Evolutionary conservation across 2,113 vertebrate species (phyloP).

Genomic region (Acrocephalus kingi): DNA sequence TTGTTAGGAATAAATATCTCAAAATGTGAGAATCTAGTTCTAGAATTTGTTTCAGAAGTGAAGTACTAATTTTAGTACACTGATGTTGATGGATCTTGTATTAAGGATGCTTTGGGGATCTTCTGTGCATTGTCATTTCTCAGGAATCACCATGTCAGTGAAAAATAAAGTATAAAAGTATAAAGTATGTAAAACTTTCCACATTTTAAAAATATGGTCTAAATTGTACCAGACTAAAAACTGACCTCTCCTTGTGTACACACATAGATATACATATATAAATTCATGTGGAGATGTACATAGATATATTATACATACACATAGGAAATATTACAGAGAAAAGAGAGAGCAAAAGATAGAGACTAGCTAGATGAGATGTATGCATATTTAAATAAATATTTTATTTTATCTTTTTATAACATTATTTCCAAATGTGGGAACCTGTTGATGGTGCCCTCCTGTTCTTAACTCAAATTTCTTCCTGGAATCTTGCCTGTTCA

Average conservation of each 20-base stretch:
- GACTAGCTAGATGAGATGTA: not conserved
- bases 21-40: not conserved
- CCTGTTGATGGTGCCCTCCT: not conserved
- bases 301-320: no score
- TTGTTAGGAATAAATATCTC: not conserved
- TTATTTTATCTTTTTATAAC: not conserved
- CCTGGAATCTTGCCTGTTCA: not conserved
- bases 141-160: not conserved
- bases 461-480: not conserved
- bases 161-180: not conserved
- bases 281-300: not conserved
- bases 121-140: not conserved
- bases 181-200: not conserved
- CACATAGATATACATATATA: fast-evolving
- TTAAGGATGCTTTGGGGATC: not conserved
- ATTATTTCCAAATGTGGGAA: not conserved
- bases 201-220: not conserved
- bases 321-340: not conserved
- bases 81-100: not conserved
- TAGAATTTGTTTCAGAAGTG: not conserved
- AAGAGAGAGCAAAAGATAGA: not conserved
- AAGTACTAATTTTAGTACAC: not conserved
- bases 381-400: not conserved
- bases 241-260: not conserved
- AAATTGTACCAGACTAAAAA: not conserved